Evolutionary conservation across 2,888 invertebrate genomes (phyloP), one percentile per base, ranked within the genome.

Genomic region (Micoletzkya japonica): DNA sequence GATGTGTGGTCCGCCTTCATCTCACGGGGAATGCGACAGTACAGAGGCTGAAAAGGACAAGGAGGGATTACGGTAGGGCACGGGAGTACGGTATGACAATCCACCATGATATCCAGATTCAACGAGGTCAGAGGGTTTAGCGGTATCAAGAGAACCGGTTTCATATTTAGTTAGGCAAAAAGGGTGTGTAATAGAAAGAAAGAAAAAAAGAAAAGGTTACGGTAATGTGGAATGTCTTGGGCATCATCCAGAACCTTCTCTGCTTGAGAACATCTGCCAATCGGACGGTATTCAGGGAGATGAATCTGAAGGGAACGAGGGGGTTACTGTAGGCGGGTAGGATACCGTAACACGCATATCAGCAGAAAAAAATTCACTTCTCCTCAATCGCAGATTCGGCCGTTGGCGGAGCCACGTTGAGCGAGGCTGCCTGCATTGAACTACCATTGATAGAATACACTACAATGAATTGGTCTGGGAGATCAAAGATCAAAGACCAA

Each of bases 171-270:
- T n/a, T n/a, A n/a, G n/a, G n/a, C n/a, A n/a, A n/a, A n/a, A n/a
- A n/a, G n/a, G n/a, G n/a, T n/a, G n/a, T 14, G 20, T 2, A 28
- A 1, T 17, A n/a, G 6, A 17, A 52, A 52, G 6, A 52, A n/a
- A 14, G 24, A 34, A 28, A 36, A 34, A 7, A 10, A 20, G 20
- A 26, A 4, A 61, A 61, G 14, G 52, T 34, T 17, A 64, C 64
- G 3, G 24, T 26, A 28, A 64, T 36, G 37, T 54, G 50, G 28
- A 64, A 32, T 3, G 52, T 52, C 64, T 64, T 64, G 34, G 52
- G 36, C 36, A 64, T 50, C 64, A 64, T 64, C 64, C 64, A 64
- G 54, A 52, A 64, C 17, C 37, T 50, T 7, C 64, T 50, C 36
- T 64, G 34, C 28, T 28, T 34, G 3, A 64, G 26, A 4, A 64